These are phyloP conservation scores for Xestobium rufovillosum DNA, from an alignment of 2,888 invertebrate species.

Conservation along the genomic window DNA sequence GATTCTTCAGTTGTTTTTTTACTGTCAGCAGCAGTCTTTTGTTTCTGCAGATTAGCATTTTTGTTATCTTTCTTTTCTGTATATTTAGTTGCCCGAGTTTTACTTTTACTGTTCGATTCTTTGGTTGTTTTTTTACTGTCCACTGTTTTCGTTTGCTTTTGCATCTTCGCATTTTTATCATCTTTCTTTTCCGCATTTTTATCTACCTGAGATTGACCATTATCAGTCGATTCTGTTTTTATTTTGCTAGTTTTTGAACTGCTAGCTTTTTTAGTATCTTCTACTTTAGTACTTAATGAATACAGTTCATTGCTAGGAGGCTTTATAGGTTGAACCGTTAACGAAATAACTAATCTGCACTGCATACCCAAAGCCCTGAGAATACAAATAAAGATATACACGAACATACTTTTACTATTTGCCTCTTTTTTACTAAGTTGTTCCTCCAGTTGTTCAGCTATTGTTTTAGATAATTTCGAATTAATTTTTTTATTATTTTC, in stretches of 20 bases:
- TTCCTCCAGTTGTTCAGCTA: conserved; percentile 38
- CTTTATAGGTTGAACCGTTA: conserved; percentile 68
- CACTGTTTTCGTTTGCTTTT: conserved; percentile 6
- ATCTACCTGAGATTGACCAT: not conserved
- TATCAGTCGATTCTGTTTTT: conserved; percentile 3
- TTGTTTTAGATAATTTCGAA: conserved; percentile 24
- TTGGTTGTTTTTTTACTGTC: conserved; percentile 7
- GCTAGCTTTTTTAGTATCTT: not conserved
- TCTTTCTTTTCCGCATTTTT: conserved; percentile 4
- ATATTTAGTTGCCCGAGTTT: no score
- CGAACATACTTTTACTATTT: conserved; percentile 59
- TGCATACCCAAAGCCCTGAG: conserved; percentile 74
- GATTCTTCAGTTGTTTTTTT: conserved; percentile 10
- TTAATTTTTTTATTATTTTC: conserved; percentile 38
- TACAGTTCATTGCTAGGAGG: conserved; percentile 57
- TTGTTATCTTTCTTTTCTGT: conserved; percentile 13
- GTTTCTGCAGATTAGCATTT: conserved; percentile 8
- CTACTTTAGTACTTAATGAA: conserved; percentile 47
- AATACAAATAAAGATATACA: conserved; percentile 68
- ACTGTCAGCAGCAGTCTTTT: not conserved
- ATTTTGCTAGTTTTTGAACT: conserved; percentile 6
- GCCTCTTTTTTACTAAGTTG: conserved; percentile 58
- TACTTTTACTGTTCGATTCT: no score
- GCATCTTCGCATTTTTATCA: conserved; percentile 10
- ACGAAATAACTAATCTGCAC: conserved; percentile 71